A percentile compares a stretch with the other conserved stretches of the same genome.
Evolutionary conservation across 1,140 invertebrate species (phyloP).

Genomic region (Hyles vespertilio): DNA sequence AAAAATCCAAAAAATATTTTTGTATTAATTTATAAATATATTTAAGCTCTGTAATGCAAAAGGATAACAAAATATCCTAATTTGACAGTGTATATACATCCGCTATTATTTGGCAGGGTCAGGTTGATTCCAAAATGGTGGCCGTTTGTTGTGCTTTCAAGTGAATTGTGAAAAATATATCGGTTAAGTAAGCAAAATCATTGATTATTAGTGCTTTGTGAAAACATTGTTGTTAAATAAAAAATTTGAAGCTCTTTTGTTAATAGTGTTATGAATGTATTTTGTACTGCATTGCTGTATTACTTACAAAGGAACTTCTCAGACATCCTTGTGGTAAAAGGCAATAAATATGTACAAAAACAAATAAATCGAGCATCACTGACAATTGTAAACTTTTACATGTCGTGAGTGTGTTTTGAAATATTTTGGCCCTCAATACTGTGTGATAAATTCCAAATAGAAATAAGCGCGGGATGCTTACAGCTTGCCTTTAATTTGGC

Average conservation of each 20-base stretch:
- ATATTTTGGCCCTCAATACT: not conserved
- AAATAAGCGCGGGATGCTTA: slow-evolving; percentile 61
- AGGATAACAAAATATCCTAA: not conserved
- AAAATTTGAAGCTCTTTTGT: not conserved
- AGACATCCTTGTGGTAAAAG: slow-evolving; percentile 22
- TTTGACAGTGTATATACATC: slow-evolving; percentile 45
- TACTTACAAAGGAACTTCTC: slow-evolving; percentile 40
- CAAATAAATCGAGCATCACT: not conserved
- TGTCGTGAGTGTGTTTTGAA: not conserved
- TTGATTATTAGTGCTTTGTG: not conserved
- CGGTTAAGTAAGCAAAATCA: slow-evolving; percentile 24
- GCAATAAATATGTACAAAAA: slow-evolving; percentile 4
- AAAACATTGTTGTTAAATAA: not conserved
- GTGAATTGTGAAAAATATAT: slow-evolving; percentile 42
- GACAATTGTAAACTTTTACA: not conserved
- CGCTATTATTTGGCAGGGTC: slow-evolving; percentile 50
- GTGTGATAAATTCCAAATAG: slow-evolving; percentile 7
- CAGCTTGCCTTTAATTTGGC: slow-evolving; percentile 28
- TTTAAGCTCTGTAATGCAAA: not conserved
- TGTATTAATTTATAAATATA: not conserved
- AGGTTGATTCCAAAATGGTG: slow-evolving; percentile 74
- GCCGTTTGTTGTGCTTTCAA: slow-evolving; percentile 75
- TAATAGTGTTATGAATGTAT: not conserved
- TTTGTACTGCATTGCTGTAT: slow-evolving; percentile 11
- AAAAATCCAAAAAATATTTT: not conserved